phyloP scores from a whole-genome alignment of 2,888 invertebrate species.

The Chaetogeoica ovagalla region DNA sequence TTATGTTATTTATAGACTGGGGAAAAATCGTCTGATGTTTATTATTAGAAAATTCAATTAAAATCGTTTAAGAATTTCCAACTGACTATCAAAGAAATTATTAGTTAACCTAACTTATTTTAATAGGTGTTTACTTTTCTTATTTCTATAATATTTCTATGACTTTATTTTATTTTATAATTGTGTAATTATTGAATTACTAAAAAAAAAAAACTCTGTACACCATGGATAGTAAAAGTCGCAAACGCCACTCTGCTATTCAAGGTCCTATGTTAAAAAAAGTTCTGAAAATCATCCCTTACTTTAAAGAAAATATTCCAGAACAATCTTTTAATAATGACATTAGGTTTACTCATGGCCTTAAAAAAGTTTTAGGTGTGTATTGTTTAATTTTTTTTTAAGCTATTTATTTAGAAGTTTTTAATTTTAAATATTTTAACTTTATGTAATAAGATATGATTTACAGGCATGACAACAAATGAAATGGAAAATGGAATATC shows the following conservation, averaged over 20 bases:
- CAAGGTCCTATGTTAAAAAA: constrained; percentile 42
- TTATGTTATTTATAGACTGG: constrained; percentile 1
- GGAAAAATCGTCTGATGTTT: constrained; percentile 35
- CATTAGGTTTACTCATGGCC: constrained; percentile 4
- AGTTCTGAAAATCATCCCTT: constrained; percentile 39
- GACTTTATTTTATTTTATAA: constrained; percentile 28
- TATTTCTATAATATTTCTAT: background rate
- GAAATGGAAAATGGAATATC: constrained; percentile 38
- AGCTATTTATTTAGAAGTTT: background rate
- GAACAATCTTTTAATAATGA: constrained; percentile 30
- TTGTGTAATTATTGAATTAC: constrained; percentile 5
- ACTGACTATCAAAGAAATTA: constrained; percentile 22
- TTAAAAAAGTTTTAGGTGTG: constrained; percentile 43
- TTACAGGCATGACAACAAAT: constrained; percentile 33
- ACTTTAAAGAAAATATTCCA: constrained; percentile 47
- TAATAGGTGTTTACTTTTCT: background rate
- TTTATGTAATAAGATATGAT: background rate
- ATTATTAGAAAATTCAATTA: constrained; percentile 44
- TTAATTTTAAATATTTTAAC: background rate
- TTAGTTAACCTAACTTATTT: background rate
- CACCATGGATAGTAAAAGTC: constrained; percentile 42
- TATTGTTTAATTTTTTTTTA: background rate
- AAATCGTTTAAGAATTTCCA: constrained; percentile 12
- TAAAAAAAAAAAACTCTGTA: constrained; percentile 15
- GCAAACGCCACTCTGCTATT: constrained; percentile 35